A percentile compares a stretch with the other conserved stretches of the same genome.
Evolutionary conservation across 2,797 vertebrate genomes (phyloP).

Genomic region (Cossypha caffra): DNA sequence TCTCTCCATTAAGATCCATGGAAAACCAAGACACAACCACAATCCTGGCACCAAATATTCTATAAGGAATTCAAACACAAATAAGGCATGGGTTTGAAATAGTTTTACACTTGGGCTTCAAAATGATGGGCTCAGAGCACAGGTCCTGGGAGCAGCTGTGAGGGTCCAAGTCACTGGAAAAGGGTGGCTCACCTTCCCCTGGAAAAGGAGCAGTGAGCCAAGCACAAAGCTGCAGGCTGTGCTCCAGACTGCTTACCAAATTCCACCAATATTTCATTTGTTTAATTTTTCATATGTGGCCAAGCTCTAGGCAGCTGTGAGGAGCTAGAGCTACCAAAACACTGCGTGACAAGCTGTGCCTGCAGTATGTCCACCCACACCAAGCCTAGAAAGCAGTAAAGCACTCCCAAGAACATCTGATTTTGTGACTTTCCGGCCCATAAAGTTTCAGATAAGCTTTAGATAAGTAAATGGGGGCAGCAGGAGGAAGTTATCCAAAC

Average conservation of each 20-base stretch:
- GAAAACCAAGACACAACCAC: conserved; percentile 9
- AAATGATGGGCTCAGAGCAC: neutral
- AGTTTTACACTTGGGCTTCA: neutral
- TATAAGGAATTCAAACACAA: neutral
- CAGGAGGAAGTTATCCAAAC: neutral
- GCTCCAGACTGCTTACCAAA: neutral
- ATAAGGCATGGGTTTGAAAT: accelerated
- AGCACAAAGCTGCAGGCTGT: neutral
- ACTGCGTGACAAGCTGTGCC: neutral
- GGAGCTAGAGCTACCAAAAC: conserved; percentile 42
- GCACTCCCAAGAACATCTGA: neutral
- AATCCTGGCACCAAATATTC: conserved; percentile 6
- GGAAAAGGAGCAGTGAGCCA: neutral
- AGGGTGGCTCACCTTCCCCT: neutral
- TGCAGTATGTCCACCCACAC: neutral
- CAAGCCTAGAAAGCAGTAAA: neutral
- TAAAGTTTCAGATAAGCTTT: conserved; percentile 1
- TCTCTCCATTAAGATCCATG: neutral
- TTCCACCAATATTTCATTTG: conserved; percentile 9
- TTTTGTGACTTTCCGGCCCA: conserved; percentile 2
- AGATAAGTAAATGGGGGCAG: neutral
- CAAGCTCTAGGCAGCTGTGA: neutral
- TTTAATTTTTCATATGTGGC: neutral
- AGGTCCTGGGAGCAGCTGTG: neutral
- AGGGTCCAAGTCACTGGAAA: neutral